These are phyloP conservation scores for Actinemys pallida DNA, from an alignment of 2,113 vertebrate genomes.

Conservation along the genomic window DNA sequence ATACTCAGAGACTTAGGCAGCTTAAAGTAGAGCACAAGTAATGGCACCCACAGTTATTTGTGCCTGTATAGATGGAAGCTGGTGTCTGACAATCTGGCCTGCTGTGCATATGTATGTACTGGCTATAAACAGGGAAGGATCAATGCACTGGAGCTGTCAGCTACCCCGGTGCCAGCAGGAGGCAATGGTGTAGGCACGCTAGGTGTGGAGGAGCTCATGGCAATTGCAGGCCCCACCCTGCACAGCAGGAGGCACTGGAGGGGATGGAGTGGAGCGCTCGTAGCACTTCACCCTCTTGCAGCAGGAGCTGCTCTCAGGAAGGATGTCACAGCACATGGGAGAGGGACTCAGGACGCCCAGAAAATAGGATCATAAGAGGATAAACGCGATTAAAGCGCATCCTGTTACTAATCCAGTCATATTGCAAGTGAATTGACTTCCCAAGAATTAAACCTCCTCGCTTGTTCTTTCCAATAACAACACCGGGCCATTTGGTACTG, in stretches of 20 bases:
- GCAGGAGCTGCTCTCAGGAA: background rate
- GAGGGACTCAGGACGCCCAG: background rate
- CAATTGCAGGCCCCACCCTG: background rate
- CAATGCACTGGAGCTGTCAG: background rate
- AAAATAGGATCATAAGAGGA: background rate
- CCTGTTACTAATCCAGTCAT: background rate
- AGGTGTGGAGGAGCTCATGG: background rate
- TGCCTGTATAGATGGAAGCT: background rate
- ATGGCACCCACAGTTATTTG: background rate
- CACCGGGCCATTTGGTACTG: background rate
- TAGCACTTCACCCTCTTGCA: background rate
- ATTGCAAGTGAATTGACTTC: background rate
- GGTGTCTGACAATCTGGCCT: background rate
- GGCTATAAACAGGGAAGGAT: background rate
- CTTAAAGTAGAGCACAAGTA: background rate
- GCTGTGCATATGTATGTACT: background rate
- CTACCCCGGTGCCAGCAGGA: background rate
- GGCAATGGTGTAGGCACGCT: background rate
- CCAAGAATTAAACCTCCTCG: background rate
- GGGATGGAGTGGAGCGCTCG: background rate
- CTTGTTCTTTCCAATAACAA: fast-evolving
- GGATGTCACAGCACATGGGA: fast-evolving
- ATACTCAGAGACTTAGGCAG: background rate
- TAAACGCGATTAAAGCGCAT: background rate
- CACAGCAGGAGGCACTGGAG: background rate